These are phyloP conservation scores for Ptycholaimellus sp. DNA, from an alignment of 2,888 invertebrate genomes.

Conservation along the genomic window DNA sequence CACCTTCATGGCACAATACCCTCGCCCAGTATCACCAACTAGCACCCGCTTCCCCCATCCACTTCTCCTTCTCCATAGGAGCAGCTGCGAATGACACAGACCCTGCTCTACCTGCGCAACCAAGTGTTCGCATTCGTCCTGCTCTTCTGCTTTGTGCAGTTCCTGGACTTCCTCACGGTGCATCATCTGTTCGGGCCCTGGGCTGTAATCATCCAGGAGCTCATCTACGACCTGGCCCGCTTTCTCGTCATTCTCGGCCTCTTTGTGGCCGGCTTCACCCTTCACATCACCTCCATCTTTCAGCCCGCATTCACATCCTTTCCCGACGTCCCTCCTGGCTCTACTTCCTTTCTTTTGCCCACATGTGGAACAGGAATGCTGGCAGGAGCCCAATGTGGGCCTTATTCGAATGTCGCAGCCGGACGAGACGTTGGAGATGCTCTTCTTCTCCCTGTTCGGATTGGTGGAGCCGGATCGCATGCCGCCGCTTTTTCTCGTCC, in stretches of 20 bases:
- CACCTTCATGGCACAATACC: background rate
- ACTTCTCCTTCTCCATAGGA: slow-evolving; percentile 9
- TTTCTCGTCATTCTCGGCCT: slow-evolving; percentile 89
- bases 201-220: slow-evolving; percentile 84
- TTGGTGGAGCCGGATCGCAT: slow-evolving; percentile 37
- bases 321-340: background rate
- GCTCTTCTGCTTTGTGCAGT: slow-evolving; percentile 82
- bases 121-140: slow-evolving; percentile 86
- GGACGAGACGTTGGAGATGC: slow-evolving; percentile 67
- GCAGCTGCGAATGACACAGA: slow-evolving; percentile 21
- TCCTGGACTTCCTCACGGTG: slow-evolving; percentile 67
- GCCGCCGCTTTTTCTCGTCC: slow-evolving; percentile 32
- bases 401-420: slow-evolving; percentile 22
- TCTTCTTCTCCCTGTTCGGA: slow-evolving; percentile 43
- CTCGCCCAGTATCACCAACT: background rate
- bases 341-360: slow-evolving; percentile 12
- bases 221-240: slow-evolving; percentile 32
- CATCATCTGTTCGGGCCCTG: slow-evolving; percentile 98
- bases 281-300: slow-evolving; percentile 63
- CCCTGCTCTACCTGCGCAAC: slow-evolving; percentile 64
- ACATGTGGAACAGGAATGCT: slow-evolving; percentile 19
- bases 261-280: slow-evolving; percentile 93
- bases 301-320: slow-evolving; percentile 39
- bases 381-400: slow-evolving; percentile 22
- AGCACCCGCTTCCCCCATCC: background rate